These are phyloP conservation scores for Spisula solida DNA, from an alignment of 2,888 invertebrate species.

Conservation along the genomic window DNA sequence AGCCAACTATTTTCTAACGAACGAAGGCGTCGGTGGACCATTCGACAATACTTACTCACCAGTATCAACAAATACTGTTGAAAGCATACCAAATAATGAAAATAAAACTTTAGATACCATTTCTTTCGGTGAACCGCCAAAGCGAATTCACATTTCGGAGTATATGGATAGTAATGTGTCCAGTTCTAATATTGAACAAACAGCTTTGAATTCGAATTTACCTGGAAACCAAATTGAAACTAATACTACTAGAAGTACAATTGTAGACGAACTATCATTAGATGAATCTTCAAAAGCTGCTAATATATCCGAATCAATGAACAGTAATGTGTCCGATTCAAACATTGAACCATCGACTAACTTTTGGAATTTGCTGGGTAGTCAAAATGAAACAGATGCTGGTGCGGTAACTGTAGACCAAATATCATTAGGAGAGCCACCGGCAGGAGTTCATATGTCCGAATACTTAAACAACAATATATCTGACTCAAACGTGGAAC, in stretches of 20 bases:
- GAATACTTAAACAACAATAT: neutral
- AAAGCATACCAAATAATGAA: neutral
- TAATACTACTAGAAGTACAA: neutral
- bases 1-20: neutral
- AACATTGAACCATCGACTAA: neutral
- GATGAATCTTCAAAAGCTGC: neutral
- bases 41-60: neutral
- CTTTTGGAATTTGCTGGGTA: neutral
- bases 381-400: neutral
- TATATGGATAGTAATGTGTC: neutral
- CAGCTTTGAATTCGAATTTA: neutral
- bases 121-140: no score
- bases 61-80: neutral
- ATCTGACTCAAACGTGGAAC: neutral
- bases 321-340: slow-evolving; percentile 2
- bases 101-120: neutral
- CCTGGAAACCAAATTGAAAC: neutral
- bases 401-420: neutral
- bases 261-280: neutral
- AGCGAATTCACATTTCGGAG: no score
- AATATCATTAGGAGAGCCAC: neutral
- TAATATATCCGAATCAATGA: neutral
- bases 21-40: neutral
- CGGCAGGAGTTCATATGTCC: neutral
- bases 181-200: neutral